Base-by-base conservation (phyloP, 2,113 vertebrate genomes). In the Epinephelus cyanopodus region DNA sequence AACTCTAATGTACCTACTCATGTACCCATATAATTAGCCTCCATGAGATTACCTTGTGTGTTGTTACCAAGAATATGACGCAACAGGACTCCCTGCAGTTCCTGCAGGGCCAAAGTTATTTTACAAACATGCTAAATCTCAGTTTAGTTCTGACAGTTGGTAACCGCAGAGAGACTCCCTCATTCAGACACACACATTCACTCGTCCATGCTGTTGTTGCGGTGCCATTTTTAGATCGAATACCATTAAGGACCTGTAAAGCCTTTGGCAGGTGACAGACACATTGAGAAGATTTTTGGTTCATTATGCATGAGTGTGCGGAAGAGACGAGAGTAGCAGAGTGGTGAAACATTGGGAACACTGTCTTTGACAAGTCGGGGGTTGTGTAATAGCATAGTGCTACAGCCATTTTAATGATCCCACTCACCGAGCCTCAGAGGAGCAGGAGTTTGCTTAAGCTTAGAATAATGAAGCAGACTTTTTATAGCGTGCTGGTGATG, bases 331-430 rank as follows among this genome's bases (percentile, higher is more conserved):
- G 77, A 70, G 69, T 18, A 63, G 84, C 21, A 1, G 66, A 68
- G 76, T 67, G 67, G 84, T 83, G 78, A 79, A 87, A 92, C 83
- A 79, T 50, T 62, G 71, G 62, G 18, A 87, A 78, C 85, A 52
- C 74, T 67, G 86, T 62, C 82, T 84, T 56, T 85, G 85, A 91
- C 90, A 82, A 82, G 87, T 77, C n/a, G 64, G 62, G 42, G 81
- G 89, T 81, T 83, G 84, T 84, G 89, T 82, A 69, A 89, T 67
- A 83, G 74, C 83, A 47, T 71, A 18, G 56, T 9, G 67, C 89
- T 87, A 75, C 87, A 87, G 90, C 84, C 85, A 77, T 85, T 90
- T 92, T 93, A 93, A 94, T 90, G 89, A 93, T 91, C 81, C 82
- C 84, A 62, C 89, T 89, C 86, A 77, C 86, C 85, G 48, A 79